These are phyloP conservation scores for Rhea pennata DNA, from an alignment of 2,113 vertebrate genomes.

Conservation along the genomic window DNA sequence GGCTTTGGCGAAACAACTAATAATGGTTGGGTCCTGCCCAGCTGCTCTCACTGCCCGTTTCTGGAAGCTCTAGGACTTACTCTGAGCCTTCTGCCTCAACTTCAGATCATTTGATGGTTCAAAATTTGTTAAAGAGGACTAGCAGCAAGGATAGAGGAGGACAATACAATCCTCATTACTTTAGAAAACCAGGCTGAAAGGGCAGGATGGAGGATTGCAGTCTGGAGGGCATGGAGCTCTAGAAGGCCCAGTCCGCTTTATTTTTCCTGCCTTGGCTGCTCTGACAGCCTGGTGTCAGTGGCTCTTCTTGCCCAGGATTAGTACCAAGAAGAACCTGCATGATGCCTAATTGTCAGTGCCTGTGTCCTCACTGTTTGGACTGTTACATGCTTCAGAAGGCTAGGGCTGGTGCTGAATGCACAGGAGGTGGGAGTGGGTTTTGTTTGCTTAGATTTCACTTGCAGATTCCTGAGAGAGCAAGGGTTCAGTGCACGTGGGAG, in stretches of 20 bases:
- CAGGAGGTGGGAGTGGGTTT: not conserved
- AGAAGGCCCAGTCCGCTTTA: not conserved
- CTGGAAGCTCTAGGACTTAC: not conserved
- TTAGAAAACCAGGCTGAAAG: not conserved
- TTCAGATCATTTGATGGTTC: not conserved
- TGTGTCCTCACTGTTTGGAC: not conserved
- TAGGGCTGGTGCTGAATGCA: not conserved
- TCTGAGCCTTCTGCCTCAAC: not conserved
- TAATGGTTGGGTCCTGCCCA: not conserved
- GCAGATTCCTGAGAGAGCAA: not conserved
- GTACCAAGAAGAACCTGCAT: not conserved
- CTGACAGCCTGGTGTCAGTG: not conserved
- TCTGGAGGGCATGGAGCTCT: not conserved
- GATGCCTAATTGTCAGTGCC: not conserved
- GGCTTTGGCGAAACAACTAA: not conserved
- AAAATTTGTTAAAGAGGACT: not conserved
- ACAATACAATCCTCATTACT: not conserved
- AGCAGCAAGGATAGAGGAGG: not conserved
- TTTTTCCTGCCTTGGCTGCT: not conserved
- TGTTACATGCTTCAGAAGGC: not conserved
- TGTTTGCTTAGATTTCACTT: not conserved
- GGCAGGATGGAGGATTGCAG: not conserved
- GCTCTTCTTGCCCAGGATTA: not conserved
- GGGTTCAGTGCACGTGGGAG: rapidly evolving
- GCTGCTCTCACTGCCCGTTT: not conserved